phyloP scores from a whole-genome alignment of 2,113 vertebrate genomes.

The Octodon degus region DNA sequence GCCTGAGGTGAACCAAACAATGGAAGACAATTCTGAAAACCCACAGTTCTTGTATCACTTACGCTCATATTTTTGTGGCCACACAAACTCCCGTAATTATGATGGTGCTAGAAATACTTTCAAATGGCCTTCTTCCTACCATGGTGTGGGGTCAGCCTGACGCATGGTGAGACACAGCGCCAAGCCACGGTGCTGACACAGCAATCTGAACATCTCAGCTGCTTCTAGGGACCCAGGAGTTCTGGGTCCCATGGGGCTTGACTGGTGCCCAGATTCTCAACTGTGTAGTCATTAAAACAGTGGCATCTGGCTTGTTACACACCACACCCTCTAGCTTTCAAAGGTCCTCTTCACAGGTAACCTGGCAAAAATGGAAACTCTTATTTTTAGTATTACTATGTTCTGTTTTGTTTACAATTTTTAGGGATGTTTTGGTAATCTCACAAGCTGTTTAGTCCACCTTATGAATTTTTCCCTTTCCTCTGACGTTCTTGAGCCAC shows the following conservation, averaged over 20 bases:
- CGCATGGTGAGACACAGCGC: constrained; percentile 27
- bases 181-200: constrained; percentile 67
- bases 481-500: not conserved
- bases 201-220: constrained; percentile 12
- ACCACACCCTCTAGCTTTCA: constrained; percentile 60
- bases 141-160: constrained; percentile 13
- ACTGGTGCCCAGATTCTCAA: constrained; percentile 52
- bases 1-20: constrained; percentile 40
- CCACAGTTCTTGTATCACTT: constrained; percentile 58
- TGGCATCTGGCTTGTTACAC: not conserved
- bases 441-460: not conserved
- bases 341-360: constrained; percentile 54
- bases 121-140: constrained; percentile 58
- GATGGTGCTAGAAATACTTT: constrained; percentile 58
- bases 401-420: constrained; percentile 65
- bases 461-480: constrained; percentile 13
- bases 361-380: constrained; percentile 60
- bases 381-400: constrained; percentile 68
- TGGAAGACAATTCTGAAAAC: constrained; percentile 50
- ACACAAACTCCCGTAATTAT: constrained; percentile 62
- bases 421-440: constrained; percentile 25
- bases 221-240: constrained; percentile 55
- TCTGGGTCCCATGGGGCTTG: constrained; percentile 46
- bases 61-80: constrained; percentile 51
- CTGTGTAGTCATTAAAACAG: constrained; percentile 63